Percentiles rank a stretch among this genome's conserved stretches.
phyloP scores from a whole-genome alignment of 2,113 vertebrate genomes.

The Muntiacus muntjak region DNA sequence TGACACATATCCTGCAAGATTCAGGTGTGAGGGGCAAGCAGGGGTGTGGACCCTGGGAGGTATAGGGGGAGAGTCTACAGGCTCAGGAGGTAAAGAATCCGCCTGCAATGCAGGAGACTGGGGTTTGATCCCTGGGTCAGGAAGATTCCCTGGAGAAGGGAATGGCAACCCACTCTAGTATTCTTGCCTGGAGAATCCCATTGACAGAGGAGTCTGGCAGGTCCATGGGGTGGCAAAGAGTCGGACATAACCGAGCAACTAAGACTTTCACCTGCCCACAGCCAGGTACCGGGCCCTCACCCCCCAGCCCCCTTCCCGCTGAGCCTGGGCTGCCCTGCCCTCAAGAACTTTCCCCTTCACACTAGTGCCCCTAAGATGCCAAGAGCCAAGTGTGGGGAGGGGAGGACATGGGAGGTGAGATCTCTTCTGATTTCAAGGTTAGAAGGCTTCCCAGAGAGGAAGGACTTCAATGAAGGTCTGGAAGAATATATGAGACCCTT shows the following conservation, averaged over 20 bases:
- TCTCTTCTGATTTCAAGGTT: neutral
- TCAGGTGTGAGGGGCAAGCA: neutral
- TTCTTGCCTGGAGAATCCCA: neutral
- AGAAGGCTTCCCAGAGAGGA: neutral
- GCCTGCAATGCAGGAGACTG: neutral
- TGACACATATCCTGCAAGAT: neutral
- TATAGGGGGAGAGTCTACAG: neutral
- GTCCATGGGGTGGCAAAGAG: neutral
- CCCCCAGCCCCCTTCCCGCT: rapidly evolving
- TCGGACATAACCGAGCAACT: neutral
- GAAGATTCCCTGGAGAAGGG: neutral
- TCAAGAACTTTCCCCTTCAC: neutral
- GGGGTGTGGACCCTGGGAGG: neutral
- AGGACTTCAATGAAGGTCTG: neutral
- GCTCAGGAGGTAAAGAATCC: neutral
- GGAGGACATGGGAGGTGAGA: rapidly evolving
- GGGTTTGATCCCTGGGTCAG: neutral
- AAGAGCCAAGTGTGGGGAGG: neutral
- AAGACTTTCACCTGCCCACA: neutral
- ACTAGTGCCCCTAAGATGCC: neutral
- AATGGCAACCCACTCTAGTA: neutral
- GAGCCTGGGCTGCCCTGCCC: neutral
- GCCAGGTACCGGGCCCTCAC: neutral
- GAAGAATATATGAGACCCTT: neutral
- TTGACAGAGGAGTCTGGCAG: neutral